These are phyloP conservation scores for Leptonema lineaticorne DNA, from an alignment of 1,140 invertebrate species.

Conservation along the genomic window DNA sequence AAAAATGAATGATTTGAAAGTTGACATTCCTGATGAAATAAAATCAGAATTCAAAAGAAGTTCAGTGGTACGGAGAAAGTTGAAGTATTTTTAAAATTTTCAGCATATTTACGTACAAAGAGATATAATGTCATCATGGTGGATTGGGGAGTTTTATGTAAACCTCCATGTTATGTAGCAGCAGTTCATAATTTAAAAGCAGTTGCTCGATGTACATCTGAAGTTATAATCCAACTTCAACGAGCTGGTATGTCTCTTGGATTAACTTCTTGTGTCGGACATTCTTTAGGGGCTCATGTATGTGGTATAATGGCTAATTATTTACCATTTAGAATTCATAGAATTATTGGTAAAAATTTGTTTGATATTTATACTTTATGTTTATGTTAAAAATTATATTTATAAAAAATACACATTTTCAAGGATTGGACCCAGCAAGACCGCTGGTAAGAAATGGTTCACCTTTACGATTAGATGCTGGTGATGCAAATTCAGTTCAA, in stretches of 20 bases:
- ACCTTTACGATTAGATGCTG: conserved; percentile 63
- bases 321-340: conserved; percentile 62
- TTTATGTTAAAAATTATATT: neutral
- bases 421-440: conserved; percentile 71
- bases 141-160: conserved; percentile 69
- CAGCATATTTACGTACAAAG: conserved; percentile 68
- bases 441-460: conserved; percentile 65
- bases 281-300: conserved; percentile 73
- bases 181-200: conserved; percentile 70
- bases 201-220: conserved; percentile 65
- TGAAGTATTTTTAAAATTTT: neutral
- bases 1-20: neutral
- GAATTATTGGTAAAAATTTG: conserved; percentile 57
- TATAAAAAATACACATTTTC: neutral
- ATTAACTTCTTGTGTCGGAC: conserved; percentile 69
- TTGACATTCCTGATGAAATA: neutral
- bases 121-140: conserved; percentile 75
- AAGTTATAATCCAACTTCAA: conserved; percentile 61
- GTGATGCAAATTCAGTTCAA: conserved; percentile 67
- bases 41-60: neutral
- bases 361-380: neutral
- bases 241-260: conserved; percentile 61
- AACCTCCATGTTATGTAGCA: conserved; percentile 70
- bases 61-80: neutral
- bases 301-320: conserved; percentile 72